Base-by-base conservation (phyloP, 2,888 invertebrate species). In the Hydrotaea diabolus region DNA sequence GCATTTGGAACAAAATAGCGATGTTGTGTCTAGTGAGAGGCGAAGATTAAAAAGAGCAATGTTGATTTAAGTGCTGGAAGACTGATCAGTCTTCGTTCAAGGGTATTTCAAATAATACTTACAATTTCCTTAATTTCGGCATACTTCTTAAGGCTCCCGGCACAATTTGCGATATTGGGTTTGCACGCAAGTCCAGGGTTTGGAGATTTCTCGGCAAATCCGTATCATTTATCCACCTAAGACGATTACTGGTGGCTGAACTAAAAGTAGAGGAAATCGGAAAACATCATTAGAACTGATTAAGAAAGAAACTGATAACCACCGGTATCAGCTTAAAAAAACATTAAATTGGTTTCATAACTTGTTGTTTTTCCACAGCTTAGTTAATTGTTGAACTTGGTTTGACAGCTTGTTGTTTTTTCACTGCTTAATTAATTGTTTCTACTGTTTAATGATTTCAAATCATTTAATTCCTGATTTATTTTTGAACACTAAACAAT, bases 241-340 rank as follows among this genome's bases (percentile, higher is more conserved):
- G 95, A 87, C 95, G 95, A 93, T 98, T 98, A 91, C 96, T 95
- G 36, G 96, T 96, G 91, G 97, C 93, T 62, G 96, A 96, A 90
- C 98, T 91, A 93, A 84, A 90, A 39, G 1, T 8, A 36, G 36
- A n/a, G n/a, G n/a, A n/a, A n/a, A n/a, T n/a, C n/a, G n/a, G n/a
- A n/a, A n/a, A n/a, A n/a, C 36, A 15, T 8, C 69, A 71, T 9
- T 2, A 71, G 2, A 74, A 57, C 53, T 59, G 55, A 23, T 23
- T 17, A 19, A 78, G 75, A 59, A 66, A 77, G 71, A 57, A 31
- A 57, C 49, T 64, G 79, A 39, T 39, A 78, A n/a, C n/a, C n/a
- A n/a, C n/a, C n/a, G 72, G 74, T 31, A 49, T 17, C 0, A 36
- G 31, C 36, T 9, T 1, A 53, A 5, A 36, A 5, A 36, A 36